Base-by-base conservation (phyloP, 2,797 vertebrate genomes). In the Mycteria americana region DNA sequence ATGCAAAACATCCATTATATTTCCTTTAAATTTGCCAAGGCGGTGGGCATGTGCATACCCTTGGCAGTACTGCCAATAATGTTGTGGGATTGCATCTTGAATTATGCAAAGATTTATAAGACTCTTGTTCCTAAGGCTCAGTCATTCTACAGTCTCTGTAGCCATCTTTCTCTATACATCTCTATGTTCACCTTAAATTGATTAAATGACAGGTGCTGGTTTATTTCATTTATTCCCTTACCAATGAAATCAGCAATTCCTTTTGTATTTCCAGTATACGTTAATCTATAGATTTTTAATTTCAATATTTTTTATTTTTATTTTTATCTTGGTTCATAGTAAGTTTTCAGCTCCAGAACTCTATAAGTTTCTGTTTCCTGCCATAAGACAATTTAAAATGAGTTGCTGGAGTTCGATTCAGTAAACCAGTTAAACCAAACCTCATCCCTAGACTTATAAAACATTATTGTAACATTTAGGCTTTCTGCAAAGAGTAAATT, bases 41-140 rank as follows among this genome's bases (percentile, higher is more conserved):
- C 2, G 3, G 6, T 33, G 17, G 35, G 8, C 7, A 59, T 43
- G 45, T 14, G 13, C 4, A 9, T 68, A 33, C 1, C 12, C 6
- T 3, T 70, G 16, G 6, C 33, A 82, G 45, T 70, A 57, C 3
- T 21, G 13, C 4, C 86, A 33, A 31, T 51, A 73, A 48, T 12
- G 7, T 45, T 6, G 11, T 41, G 12, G 7, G 14, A 48, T 22
- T 77, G 7, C 45, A 85, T 39, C 46, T 62, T 90, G 54, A 65
- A 46, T 78, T 72, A 86, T 15, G 5, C 18, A 60, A 84, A 69
- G 6, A 30, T 41, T 54, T 22, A 18, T 19, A 69, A 74, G 14
- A n/a, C 33, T 18, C 10, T 62, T 63, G 17, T 17, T 76, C 35
- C 12, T 54, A 65, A 50, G 27, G 14, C 11, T 85, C 63, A 46